Evolutionary conservation across 2,113 vertebrate genomes (phyloP).

Genomic region (Laticauda laticaudata): DNA sequence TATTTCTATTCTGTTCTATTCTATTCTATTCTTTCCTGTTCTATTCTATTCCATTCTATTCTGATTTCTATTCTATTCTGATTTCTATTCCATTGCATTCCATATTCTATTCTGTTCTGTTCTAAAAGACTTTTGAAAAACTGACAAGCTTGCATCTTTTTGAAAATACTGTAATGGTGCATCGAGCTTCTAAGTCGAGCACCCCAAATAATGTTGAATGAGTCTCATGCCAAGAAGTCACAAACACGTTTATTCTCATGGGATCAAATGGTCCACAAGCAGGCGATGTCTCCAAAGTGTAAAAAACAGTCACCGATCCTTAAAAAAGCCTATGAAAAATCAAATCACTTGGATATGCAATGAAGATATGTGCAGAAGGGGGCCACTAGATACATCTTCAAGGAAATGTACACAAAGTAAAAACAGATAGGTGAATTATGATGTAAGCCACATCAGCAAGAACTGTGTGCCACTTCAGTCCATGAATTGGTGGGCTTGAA

Average conservation of each 20-base stretch:
- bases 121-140: neutral
- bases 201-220: neutral
- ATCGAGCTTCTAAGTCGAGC: neutral
- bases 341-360: neutral
- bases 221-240: neutral
- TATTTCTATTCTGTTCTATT: too few relatives aligned
- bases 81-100: too few relatives aligned
- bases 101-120: too few relatives aligned
- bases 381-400: neutral
- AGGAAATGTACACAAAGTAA: neutral
- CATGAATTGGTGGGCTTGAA: neutral
- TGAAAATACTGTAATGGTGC: neutral
- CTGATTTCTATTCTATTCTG: too few relatives aligned
- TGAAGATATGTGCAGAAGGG: neutral
- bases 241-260: neutral
- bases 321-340: too few relatives aligned
- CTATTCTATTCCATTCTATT: too few relatives aligned
- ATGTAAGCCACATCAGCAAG: neutral
- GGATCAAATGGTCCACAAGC: neutral
- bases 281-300: neutral
- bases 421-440: neutral
- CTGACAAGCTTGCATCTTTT: neutral
- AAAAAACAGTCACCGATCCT: neutral
- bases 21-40: too few relatives aligned
- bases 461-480: neutral